Conservation (phyloP, 2,888 invertebrate genomes). For the Leucania comma region DNA sequence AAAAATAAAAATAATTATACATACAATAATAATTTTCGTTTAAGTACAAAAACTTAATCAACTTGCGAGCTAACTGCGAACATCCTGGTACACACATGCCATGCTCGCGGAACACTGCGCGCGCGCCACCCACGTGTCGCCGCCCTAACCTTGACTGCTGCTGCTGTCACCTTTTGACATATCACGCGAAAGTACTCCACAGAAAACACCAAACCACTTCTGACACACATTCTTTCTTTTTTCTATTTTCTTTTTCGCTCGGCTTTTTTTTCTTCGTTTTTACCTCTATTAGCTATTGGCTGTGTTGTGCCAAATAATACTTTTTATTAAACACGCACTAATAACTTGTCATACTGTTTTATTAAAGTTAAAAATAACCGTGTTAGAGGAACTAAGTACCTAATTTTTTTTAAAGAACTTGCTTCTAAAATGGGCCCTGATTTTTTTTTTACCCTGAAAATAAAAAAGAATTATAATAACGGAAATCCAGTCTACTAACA, state of each 20-base stretch:
- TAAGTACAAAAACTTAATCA: slow-evolving; percentile 48
- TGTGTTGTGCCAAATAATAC: no score
- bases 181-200: slow-evolving; percentile 21
- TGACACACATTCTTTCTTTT: slow-evolving; percentile 31
- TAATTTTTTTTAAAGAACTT: not conserved
- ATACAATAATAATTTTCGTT: slow-evolving; percentile 35
- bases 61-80: slow-evolving; percentile 33
- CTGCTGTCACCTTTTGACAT: slow-evolving; percentile 55
- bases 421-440: not conserved
- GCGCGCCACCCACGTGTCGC: slow-evolving; percentile 52
- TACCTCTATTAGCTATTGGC: no score
- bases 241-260: no score
- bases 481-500: slow-evolving; percentile 1
- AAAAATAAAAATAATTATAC: no score
- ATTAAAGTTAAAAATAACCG: no score
- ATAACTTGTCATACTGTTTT: no score
- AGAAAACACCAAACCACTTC: slow-evolving; percentile 20
- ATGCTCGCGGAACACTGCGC: slow-evolving; percentile 15
- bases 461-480: not conserved
- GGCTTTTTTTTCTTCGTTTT: no score
- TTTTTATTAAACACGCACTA: no score
- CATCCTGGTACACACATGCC: slow-evolving; percentile 51
- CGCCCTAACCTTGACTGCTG: slow-evolving; percentile 56
- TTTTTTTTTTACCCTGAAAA: not conserved
- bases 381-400: no score